Conservation (phyloP, 2,888 invertebrate species). For the Liodrosophila aerea region DNA sequence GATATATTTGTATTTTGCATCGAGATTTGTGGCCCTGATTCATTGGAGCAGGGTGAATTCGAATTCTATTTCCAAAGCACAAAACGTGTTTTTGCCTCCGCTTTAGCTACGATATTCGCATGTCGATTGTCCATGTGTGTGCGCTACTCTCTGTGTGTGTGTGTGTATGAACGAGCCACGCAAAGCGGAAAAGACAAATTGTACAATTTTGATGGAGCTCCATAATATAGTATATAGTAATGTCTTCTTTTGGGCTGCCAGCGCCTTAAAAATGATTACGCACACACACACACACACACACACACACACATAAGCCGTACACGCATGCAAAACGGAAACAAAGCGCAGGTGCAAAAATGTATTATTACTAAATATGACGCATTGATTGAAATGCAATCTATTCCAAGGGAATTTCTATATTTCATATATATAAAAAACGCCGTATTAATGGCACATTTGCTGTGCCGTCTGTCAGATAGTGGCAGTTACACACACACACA, state of each 20-base stretch:
- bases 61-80: constrained; percentile 44
- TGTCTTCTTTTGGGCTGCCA: constrained; percentile 38
- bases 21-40: constrained; percentile 39
- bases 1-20: constrained; percentile 1
- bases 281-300: not conserved
- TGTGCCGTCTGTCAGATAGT: constrained; percentile 15
- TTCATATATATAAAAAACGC: not conserved
- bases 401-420: not conserved
- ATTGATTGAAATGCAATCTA: constrained; percentile 61
- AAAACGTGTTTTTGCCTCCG: constrained; percentile 78
- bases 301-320: constrained; percentile 22
- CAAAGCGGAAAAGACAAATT: constrained; percentile 37
- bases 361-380: constrained; percentile 52
- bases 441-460: too few species aligned
- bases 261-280: constrained; percentile 27
- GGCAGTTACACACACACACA: not conserved
- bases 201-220: constrained; percentile 35
- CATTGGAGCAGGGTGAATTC: constrained; percentile 36
- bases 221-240: constrained; percentile 27
- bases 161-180: constrained; percentile 16
- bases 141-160: constrained; percentile 4
- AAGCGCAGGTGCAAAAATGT: constrained; percentile 59
- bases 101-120: constrained; percentile 62
- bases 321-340: constrained; percentile 62
- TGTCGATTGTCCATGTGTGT: constrained; percentile 29